Base-by-base conservation (phyloP, 2,113 vertebrate genomes). In the Paramormyrops kingsleyae region DNA sequence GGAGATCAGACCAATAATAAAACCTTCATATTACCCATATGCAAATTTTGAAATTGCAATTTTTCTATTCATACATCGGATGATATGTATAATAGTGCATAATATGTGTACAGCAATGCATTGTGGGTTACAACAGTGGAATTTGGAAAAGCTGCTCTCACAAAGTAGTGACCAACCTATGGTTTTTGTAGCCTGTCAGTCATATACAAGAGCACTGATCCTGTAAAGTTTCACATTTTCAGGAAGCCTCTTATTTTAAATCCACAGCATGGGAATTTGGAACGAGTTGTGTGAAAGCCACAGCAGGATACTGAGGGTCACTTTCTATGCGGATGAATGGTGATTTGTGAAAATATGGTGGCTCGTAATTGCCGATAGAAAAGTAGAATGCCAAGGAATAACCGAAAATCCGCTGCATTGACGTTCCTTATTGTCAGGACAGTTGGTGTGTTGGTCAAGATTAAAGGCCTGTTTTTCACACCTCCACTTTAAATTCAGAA, bases 301-400 rank as follows among this genome's bases (percentile, higher is more conserved):
- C 87, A 44, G 39, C 87, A 66, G 87, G 87, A 88, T 88, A 24
- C 87, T 88, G 87, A 39, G 87, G 87, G 87, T 62, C 35, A 42
- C 56, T 24, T 1, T 24, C 6, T 46, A 9, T 62, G 35, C 1
- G 24, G 31, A 59, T 39, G 21, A 13, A 59, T 88, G 53, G 21
- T 88, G 53, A 66, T 88, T 88, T 88, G 87, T n/a, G 87, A 42
- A 24, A 62, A 42, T 88, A 35, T 21, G 5, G 31, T 4, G 13
- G 56, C 35, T 88, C 35, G 39, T 42, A 88, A 88, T 56, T 62
- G 21, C 87, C 35, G 56, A 31, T 42, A 39, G 31, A 87, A 19
- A 39, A 21, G 50, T 53, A 53, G 19, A 56, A 19, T 87, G 27
- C 50, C 27, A 39, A 42, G 21, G 35, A 66, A 62, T 59, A 56